Evolutionary conservation across 2,113 vertebrate species (phyloP), one percentile per base, ranked within the genome.

Genomic region (Callipepla squamata): DNA sequence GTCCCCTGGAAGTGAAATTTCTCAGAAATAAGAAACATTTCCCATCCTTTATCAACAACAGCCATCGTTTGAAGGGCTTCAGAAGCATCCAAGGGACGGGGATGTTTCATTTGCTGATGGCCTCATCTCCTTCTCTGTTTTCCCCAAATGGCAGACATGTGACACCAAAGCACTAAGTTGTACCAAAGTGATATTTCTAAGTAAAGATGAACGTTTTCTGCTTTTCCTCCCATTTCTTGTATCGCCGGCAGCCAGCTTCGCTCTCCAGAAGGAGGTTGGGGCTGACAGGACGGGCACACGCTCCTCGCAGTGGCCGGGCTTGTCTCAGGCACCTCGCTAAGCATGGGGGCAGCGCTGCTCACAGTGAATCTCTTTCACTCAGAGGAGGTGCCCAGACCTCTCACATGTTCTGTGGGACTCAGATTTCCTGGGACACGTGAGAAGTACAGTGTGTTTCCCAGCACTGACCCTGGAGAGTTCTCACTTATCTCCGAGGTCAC

Each of bases 271-370:
- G 13, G 26, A 73, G 80, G 32, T 47, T 8, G 6, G 44, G n/a
- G 69, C 8, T 75, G 62, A 75, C 50, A 16, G 57, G 79, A 65
- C 23, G 73, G 53, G 40, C 36, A 38, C 45, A n/a, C 0, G 2
- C 38, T 69, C 32, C 67, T 90, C 66, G 40, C 44, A 18, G 32
- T 45, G 58, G 23, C 1, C 2, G 55, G 45, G 13, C 22, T 69
- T 45, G 11, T 25, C 82, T 63, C 32, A 76, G 32, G 0, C 13
- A 18, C 2, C 53, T 19, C 0, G 0, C 38, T 65, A 50, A 74
- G 73, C 80, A 81, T 0, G 55, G 59, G 20, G 20, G 36, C 57
- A 65, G 19, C 12, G 17, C 42, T 67, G 34, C 75, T 5, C 3
- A 76, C 80, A 42, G 72, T 36, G 65, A 59, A 40, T 45, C 79